Evolutionary conservation across 2,888 invertebrate species (phyloP).

Genomic region (Argyresthia albistria): DNA sequence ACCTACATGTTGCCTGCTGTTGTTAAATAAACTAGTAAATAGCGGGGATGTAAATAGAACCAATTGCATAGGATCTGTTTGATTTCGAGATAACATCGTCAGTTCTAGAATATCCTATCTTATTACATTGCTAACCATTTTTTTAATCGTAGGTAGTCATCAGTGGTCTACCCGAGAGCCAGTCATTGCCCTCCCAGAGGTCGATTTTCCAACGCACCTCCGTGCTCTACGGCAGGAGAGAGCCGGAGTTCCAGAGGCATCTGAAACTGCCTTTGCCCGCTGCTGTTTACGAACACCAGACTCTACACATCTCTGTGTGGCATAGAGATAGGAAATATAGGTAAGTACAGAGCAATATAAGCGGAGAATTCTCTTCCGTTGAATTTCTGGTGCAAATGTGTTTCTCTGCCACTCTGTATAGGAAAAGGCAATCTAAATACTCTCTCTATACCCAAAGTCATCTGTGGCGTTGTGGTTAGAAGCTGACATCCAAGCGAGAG

Average conservation of each 20-base stretch:
- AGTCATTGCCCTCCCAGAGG: slow-evolving; percentile 54
- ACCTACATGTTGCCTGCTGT: too few relatives aligned
- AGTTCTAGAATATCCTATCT: not conserved
- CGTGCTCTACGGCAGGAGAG: slow-evolving; percentile 83
- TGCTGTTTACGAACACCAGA: slow-evolving; percentile 67
- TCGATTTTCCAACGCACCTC: slow-evolving; percentile 83
- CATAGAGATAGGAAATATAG: slow-evolving; percentile 86
- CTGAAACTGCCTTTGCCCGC: slow-evolving; percentile 77
- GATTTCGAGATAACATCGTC: too few relatives aligned
- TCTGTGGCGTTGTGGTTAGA: too few relatives aligned
- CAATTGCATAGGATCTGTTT: too few relatives aligned
- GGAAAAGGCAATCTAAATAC: too few relatives aligned
- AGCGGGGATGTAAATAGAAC: too few relatives aligned
- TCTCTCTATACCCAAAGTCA: too few relatives aligned
- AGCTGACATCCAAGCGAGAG: too few relatives aligned
- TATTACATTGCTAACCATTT: not conserved
- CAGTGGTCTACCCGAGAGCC: slow-evolving; percentile 54
- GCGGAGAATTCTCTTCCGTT: too few relatives aligned
- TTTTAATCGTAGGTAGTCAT: slow-evolving; percentile 65
- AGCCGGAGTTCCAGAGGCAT: slow-evolving; percentile 86
- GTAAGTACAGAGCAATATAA: slow-evolving; percentile 50
- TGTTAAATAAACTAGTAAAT: too few relatives aligned
- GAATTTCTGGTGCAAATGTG: too few relatives aligned
- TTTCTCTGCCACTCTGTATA: too few relatives aligned
- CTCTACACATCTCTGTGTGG: slow-evolving; percentile 87